Evolutionary conservation across 2,888 invertebrate genomes (phyloP), one percentile per base, ranked within the genome.

Genomic region (Torymus texanus): DNA sequence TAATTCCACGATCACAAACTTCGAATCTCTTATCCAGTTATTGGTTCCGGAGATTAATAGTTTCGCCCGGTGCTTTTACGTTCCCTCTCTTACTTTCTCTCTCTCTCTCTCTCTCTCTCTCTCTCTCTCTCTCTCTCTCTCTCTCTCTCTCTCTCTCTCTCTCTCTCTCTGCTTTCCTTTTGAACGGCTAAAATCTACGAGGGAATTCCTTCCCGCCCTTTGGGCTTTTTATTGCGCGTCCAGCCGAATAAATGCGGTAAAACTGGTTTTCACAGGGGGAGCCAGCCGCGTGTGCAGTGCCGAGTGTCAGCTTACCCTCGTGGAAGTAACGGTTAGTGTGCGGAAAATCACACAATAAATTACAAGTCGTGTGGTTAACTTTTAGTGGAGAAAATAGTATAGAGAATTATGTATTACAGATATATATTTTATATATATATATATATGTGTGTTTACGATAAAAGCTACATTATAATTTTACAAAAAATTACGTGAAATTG

Each of bases 1-100:
- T 76, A 82, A 82, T 80, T 75, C 75, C 68, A 24, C 66, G 75
- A 80, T 82, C 76, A 55, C 78, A 80, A 82, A 80, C 82, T 80
- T 80, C 58, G 75, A 75, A 75, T 78, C 75, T 81, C 79, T 74
- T 65, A 73, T 80, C 74, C 78, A 75, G 79, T 82, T 82, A 81
- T 82, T 72, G 79, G 70, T 75, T 77, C 18, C 66, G 73, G 53
- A 74, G 77, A 81, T 80, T 80, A 78, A 76, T 80, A 61, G 76
- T 55, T 58, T 24, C 41, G 55, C 18, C n/a, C 10, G 13, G 11
- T 2, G 10, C 53, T 73, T 58, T 67, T 50, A 55, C 68, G 21
- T 56, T 67, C 56, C 29, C 29, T 5, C 29, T 59, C 75, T 62
- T 18, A 50, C 59, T 58, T 51, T 50, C 67, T 62, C 29, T 55